Evolutionary conservation across 2,113 vertebrate species (phyloP).

Genomic region (Corythaixoides concolor): DNA sequence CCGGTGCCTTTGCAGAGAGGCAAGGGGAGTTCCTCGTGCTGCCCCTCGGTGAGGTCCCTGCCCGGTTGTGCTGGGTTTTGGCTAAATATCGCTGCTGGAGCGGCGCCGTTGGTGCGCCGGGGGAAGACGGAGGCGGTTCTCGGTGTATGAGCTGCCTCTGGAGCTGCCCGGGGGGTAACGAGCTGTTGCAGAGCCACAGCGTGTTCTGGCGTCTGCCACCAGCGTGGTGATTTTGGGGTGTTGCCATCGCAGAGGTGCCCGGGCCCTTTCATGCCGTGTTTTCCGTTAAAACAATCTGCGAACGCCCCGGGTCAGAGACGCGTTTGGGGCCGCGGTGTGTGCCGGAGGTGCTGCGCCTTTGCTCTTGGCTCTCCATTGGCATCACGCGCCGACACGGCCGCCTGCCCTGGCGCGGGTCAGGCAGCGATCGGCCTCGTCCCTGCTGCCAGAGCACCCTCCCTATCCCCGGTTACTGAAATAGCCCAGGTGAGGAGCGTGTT

Average conservation of each 20-base stretch:
- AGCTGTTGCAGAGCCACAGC: not conserved
- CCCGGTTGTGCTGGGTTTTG: not conserved
- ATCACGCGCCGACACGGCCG: fast-evolving
- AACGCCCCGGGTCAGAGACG: too few relatives aligned
- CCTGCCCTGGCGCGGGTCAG: not conserved
- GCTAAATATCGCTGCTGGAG: not conserved
- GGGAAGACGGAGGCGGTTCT: not conserved
- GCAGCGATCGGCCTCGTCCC: not conserved
- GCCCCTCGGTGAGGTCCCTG: not conserved
- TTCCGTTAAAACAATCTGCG: not conserved
- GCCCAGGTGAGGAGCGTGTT: not conserved
- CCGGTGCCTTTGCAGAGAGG: too few relatives aligned
- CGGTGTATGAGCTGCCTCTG: not conserved
- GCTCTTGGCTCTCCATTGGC: not conserved
- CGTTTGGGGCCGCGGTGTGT: fast-evolving
- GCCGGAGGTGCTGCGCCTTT: not conserved
- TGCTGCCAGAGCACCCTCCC: not conserved
- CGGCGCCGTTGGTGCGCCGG: not conserved
- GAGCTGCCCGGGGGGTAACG: not conserved
- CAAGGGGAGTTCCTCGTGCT: not conserved
- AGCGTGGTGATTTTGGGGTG: not conserved
- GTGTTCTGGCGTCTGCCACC: fast-evolving
- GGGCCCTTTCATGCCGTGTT: too few relatives aligned
- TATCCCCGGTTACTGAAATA: not conserved
- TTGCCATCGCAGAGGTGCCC: not conserved